Conservation (phyloP, 2,113 vertebrate species). For the Pogonocichla stellata region DNA sequence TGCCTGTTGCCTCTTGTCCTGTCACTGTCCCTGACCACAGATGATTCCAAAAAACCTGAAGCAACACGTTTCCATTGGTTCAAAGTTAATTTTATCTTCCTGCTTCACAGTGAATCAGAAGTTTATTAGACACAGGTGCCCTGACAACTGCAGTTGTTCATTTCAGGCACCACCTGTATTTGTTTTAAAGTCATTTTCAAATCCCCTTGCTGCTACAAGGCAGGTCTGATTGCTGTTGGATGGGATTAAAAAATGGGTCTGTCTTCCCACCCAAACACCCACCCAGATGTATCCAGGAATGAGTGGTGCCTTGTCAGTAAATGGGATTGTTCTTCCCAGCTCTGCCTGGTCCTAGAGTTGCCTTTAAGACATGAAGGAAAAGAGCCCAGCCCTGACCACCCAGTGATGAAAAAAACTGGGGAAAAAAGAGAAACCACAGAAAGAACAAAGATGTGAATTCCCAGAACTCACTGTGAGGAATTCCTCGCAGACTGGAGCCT, state of each 20-base stretch:
- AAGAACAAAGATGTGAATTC: background rate
- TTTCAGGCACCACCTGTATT: background rate
- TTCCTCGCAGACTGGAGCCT: background rate
- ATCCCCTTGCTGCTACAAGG: background rate
- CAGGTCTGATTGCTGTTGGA: background rate
- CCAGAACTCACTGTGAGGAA: background rate
- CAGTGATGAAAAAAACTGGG: background rate
- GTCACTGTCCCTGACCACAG: background rate
- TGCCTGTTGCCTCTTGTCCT: background rate
- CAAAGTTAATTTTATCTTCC: background rate
- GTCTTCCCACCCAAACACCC: background rate
- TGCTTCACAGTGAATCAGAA: background rate
- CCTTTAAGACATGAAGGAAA: background rate
- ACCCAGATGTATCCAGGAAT: background rate
- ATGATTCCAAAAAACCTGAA: background rate
- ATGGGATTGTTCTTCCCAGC: background rate
- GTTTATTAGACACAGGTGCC: background rate
- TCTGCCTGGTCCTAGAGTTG: background rate
- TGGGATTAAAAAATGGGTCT: background rate
- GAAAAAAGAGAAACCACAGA: background rate
- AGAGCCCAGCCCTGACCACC: conserved; percentile 34
- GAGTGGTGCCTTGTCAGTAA: background rate
- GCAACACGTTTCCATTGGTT: background rate
- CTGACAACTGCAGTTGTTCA: background rate
- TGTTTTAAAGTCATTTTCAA: background rate